Evolutionary conservation across 2,113 vertebrate genomes (phyloP), one percentile per base, ranked within the genome.

Genomic region (Ursus arctos): DNA sequence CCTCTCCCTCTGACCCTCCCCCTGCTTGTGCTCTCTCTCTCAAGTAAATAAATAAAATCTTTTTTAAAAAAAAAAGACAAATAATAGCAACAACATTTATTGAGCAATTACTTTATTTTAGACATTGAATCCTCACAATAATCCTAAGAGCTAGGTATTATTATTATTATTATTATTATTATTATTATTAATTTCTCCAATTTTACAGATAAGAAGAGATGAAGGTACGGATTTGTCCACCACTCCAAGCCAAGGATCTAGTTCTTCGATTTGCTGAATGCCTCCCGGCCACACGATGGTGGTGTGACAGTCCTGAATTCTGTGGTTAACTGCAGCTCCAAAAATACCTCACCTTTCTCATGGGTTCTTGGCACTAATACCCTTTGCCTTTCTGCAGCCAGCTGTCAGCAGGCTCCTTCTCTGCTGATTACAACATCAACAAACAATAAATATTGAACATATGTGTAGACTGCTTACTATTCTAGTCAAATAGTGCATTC

Each of bases 401-500:
- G 85, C 4, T 93, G n/a, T 94, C 71, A 77, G 55, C 43, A 77
- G 71, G 33, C 47, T 43, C 40, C 53, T 95, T 93, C 81, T 72
- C 82, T 88, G 61, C 24, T 72, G 28, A 94, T 85, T 84, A 89
- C 33, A 95, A 28, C 26, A 91, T 79, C 87, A 96, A 92, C 59
- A 85, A 65, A 55, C n/a, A 95, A 92, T 72, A 94, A 93, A 95
- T 89, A 91, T 65, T 91, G 65, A 93, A 43, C 79, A 79, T 43
- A 72, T 21, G 21, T 71, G 6, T 40, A 91, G 28, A 72, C 83
- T 86, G n/a, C 85, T 95, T 59, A 86, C 53, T 86, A 88, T 81
- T 95, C 83, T 84, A 96, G 95, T 96, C 59, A 97, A 93, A 81
- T 49, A 16, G 2, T 24, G 21, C 76, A 79, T 91, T 93, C 69